phyloP scores from a whole-genome alignment of 2,888 invertebrate species.

The Epinotia nisella region DNA sequence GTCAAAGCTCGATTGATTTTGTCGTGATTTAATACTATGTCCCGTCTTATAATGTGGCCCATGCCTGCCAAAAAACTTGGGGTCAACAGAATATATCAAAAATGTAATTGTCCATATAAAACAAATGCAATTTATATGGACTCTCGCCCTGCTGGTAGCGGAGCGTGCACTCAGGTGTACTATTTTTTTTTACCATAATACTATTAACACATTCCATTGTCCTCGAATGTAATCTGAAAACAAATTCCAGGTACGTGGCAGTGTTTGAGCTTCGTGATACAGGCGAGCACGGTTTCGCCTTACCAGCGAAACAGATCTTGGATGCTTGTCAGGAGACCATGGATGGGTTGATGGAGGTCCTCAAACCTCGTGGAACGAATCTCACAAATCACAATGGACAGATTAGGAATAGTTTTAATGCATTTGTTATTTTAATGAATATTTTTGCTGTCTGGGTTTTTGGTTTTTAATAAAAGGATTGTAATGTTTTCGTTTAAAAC shows the following conservation, averaged over 20 bases:
- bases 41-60: no score
- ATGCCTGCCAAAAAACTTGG: no score
- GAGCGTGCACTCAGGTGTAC: no score
- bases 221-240: not conserved
- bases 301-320: slow-evolving; percentile 87
- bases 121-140: no score
- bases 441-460: not conserved
- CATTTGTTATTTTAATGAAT: not conserved
- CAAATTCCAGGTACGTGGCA: slow-evolving; percentile 62
- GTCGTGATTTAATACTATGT: no score
- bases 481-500: not conserved
- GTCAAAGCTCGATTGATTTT: no score
- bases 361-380: slow-evolving; percentile 51
- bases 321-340: slow-evolving; percentile 86
- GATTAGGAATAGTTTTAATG: slow-evolving; percentile 42
- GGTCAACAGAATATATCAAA: no score
- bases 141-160: no score
- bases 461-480: slow-evolving; percentile 5
- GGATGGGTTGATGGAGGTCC: slow-evolving; percentile 79
- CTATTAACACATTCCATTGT: no score
- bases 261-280: slow-evolving; percentile 85
- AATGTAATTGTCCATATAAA: no score
- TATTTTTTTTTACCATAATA: no score
- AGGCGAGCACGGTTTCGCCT: slow-evolving; percentile 87
- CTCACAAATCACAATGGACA: not conserved